Conservation (phyloP, 2,797 vertebrate species). For the Centroberyx gerrardi region DNA sequence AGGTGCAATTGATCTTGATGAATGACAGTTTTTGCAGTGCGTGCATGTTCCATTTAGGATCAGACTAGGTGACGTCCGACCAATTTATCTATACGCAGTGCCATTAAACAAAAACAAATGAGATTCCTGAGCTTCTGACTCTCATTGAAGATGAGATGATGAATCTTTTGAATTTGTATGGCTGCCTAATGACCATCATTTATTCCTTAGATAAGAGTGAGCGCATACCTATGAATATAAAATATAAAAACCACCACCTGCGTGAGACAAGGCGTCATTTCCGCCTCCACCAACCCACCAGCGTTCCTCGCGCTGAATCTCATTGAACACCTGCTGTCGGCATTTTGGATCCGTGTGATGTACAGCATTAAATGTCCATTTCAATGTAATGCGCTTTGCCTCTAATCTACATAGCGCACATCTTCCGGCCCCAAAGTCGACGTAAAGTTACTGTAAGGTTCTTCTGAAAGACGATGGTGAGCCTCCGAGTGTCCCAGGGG, state of each 20-base stretch:
- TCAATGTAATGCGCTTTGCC: constrained; percentile 42
- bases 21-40: no score
- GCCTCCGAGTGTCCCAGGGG: constrained; percentile 1
- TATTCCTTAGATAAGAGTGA: constrained; percentile 40
- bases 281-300: constrained; percentile 49
- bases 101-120: not conserved
- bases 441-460: constrained; percentile 29
- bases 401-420: constrained; percentile 37
- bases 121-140: not conserved
- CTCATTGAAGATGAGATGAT: not conserved
- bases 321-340: constrained; percentile 77
- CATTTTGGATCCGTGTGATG: constrained; percentile 60
- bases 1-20: no score
- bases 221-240: constrained; percentile 39
- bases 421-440: constrained; percentile 15
- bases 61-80: not conserved
- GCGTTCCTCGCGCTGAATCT: constrained; percentile 72
- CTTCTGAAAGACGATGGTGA: constrained; percentile 14
- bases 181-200: constrained; percentile 18
- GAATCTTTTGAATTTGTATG: constrained; percentile 23
- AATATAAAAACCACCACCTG: constrained; percentile 66
- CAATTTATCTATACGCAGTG: not conserved
- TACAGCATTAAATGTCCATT: constrained; percentile 60
- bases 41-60: no score
- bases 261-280: constrained; percentile 51